Evolutionary conservation across 2,113 vertebrate genomes (phyloP), one percentile per base, ranked within the genome.

Genomic region (Hydrochoerus hydrochaeris): DNA sequence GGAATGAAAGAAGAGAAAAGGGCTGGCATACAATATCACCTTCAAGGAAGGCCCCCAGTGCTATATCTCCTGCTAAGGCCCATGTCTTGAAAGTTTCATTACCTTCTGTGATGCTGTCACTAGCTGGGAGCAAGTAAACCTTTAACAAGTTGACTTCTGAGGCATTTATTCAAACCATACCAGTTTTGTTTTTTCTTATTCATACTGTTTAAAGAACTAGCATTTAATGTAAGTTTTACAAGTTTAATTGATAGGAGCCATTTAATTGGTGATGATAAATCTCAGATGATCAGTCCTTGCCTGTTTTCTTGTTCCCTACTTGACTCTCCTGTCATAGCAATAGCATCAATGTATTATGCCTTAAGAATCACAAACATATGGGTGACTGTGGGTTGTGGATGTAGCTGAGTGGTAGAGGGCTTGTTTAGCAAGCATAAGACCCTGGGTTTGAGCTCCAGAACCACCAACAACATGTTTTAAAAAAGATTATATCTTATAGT

Each of bases 131-230:
- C 22, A 58, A 46, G 60, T 30, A 58, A n/a, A 35, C 28, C 38
- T 69, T 54, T 35, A 38, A 60, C 19, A 77, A 8, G 19, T 16
- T 28, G 57, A 12, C 19, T 35, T 44, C 32, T 86, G 49, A 26
- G 58, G 58, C 71, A 57, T 60, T 62, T 78, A 17, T n/a, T 28
- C 20, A 73, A 63, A 44, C 2, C 35, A 54, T 16, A 35, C 7
- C 19, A 26, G 28, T 46, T 85, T 90, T 75, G 54, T 69, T 80
- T 26, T 82, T 95, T 60, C 12, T 71, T 96, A 81, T 35, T 73
- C 24, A 35, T 97, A 94, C 95, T 94, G 41, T 88, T 92, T 69
- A 80, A 60, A 91, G 63, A 89, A 92, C 67, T 85, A 62, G 6
- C 2, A 93, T 89, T 78, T 73, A 5, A 86, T 78, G n/a, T 80